phyloP scores from a whole-genome alignment of 1,140 invertebrate genomes.

The Helicoverpa armigera region DNA sequence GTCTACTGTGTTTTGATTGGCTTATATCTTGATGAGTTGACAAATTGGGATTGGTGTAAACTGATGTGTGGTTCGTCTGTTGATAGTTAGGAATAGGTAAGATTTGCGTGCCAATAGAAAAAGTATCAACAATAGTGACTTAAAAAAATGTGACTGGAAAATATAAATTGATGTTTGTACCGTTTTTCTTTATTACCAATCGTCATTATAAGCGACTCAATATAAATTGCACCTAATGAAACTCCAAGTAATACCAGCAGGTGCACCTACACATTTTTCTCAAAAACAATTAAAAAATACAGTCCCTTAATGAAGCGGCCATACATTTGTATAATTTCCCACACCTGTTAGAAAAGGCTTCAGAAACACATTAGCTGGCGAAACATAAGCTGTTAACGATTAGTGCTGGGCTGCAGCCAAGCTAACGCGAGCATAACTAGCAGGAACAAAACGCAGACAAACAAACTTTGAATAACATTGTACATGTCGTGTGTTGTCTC shows the following conservation, averaged over 20 bases:
- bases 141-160: too few relatives aligned
- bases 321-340: neutral
- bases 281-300: neutral
- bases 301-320: neutral
- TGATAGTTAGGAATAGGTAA: neutral
- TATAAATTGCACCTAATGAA: too few relatives aligned
- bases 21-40: neutral
- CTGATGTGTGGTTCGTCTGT: neutral
- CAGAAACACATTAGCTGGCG: conserved; percentile 17
- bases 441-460: neutral
- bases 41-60: neutral
- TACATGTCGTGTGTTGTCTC: too few relatives aligned
- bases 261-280: neutral
- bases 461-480: neutral
- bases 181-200: too few relatives aligned
- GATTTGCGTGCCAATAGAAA: too few relatives aligned
- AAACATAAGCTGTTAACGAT: conserved; percentile 33
- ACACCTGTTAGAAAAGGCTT: conserved; percentile 24
- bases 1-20: neutral
- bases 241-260: too few relatives aligned
- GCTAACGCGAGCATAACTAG: conserved; percentile 41
- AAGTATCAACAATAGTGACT: too few relatives aligned
- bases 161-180: too few relatives aligned
- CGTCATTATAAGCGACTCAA: too few relatives aligned
- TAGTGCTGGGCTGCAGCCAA: conserved; percentile 38